Percentiles rank a stretch among this genome's conserved stretches.
phyloP scores from a whole-genome alignment of 1,140 invertebrate species.

The Papilio polyxenes region DNA sequence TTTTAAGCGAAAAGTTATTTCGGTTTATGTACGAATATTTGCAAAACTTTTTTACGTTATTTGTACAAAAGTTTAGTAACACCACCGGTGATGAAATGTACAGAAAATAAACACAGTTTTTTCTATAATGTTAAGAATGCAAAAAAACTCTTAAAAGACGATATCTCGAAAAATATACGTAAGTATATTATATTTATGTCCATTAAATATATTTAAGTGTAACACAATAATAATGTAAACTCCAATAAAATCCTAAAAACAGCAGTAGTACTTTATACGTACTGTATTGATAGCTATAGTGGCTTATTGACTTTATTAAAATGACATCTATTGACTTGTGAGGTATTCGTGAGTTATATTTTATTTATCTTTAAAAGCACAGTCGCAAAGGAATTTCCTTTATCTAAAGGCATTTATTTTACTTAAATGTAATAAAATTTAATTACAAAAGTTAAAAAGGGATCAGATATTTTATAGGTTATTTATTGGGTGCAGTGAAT shows the following conservation, averaged over 20 bases:
- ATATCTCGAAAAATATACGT: neutral
- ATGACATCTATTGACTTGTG: neutral
- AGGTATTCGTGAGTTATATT: slow-evolving; percentile 6
- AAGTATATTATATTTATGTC: no score
- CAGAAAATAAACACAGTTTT: neutral
- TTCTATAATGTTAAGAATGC: neutral
- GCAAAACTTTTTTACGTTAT: neutral
- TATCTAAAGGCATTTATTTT: slow-evolving; percentile 12
- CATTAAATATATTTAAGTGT: no score
- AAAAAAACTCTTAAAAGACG: neutral
- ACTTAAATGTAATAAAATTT: slow-evolving; percentile 32
- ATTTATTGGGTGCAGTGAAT: slow-evolving; percentile 13
- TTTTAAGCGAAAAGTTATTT: slow-evolving; percentile 18
- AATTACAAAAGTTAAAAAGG: slow-evolving; percentile 22
- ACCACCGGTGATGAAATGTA: neutral
- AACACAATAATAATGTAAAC: no score
- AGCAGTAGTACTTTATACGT: no score
- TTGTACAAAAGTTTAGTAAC: slow-evolving; percentile 1
- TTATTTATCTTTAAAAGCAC: neutral
- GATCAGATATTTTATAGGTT: slow-evolving; percentile 25
- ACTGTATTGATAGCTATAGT: neutral
- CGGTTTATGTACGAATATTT: slow-evolving; percentile 15
- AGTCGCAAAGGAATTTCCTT: neutral
- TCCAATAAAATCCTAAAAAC: no score
- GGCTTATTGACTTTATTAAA: neutral